Conservation (phyloP, 64 coral and sea anemone species). For the Stylophora pistillata region DNA sequence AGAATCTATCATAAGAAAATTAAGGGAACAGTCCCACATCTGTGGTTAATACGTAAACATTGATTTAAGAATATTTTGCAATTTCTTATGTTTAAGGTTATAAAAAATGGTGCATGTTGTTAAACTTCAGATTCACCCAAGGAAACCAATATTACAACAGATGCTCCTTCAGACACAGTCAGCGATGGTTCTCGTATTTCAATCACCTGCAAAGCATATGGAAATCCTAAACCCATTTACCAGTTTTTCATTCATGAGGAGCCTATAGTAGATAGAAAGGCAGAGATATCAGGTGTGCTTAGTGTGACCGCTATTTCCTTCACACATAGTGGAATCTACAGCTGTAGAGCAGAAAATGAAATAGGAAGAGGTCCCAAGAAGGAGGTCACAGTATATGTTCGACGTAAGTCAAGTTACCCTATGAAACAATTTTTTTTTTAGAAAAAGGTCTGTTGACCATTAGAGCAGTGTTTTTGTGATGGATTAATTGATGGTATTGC, state of each 20-base stretch:
- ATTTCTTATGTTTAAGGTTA: not conserved
- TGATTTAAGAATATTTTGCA: too few relatives aligned
- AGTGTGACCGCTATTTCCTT: slow-evolving; percentile 8
- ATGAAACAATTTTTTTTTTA: too few relatives aligned
- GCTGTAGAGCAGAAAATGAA: slow-evolving; percentile 42
- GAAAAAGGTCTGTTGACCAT: not conserved
- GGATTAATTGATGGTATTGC: too few relatives aligned
- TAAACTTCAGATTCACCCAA: slow-evolving; percentile 44
- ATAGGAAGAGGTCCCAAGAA: slow-evolving; percentile 32
- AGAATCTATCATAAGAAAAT: too few relatives aligned
- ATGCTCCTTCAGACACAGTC: slow-evolving; percentile 36
- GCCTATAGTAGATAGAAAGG: not conserved
- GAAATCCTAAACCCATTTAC: slow-evolving; percentile 50
- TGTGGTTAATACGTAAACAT: too few relatives aligned
- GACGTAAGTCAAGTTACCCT: slow-evolving; percentile 33
- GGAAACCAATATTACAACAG: slow-evolving; percentile 48
- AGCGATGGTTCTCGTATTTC: slow-evolving; percentile 24
- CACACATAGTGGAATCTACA: slow-evolving; percentile 39
- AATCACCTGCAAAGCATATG: slow-evolving; percentile 51
- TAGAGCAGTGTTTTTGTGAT: too few relatives aligned
- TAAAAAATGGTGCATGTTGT: not conserved
- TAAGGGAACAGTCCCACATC: too few relatives aligned
- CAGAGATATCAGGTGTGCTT: slow-evolving; percentile 32
- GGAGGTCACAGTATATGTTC: slow-evolving; percentile 56
- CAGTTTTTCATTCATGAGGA: slow-evolving; percentile 36